Evolutionary conservation across 2,113 vertebrate species (phyloP), one percentile per base, ranked within the genome.

Genomic region (Cebidichthys violaceus): DNA sequence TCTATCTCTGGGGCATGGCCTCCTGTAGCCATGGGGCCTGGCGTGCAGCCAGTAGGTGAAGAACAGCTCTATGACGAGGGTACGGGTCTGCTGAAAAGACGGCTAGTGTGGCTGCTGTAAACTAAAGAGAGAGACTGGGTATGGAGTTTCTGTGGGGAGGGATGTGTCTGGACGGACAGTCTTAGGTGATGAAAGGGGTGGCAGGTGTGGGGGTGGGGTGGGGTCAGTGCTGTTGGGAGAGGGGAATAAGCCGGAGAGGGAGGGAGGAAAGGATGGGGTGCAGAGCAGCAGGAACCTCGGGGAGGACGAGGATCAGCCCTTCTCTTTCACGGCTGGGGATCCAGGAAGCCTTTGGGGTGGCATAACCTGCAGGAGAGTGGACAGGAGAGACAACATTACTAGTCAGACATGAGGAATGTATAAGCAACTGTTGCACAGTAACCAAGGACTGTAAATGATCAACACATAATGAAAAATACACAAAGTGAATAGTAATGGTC

Each of bases 271-370:
- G 69, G 70, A 72, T 41, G 54, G 55, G 81, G 70, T 27, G 74
- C 45, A 69, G 45, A 81, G 80, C 76, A 54, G 70, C 66, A 77
- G 79, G 84, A 88, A 81, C 69, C 64, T 66, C 89, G 82, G 85
- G 70, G 86, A 80, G 77, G 83, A 75, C 45, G 47, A 77, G 84
- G 93, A 94, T 97, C 96, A 97, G 95, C 97, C 96, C 90, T 97
- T 97, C 91, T 97, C 96, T 96, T 97, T 97, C 94, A 97, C 95
- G 47, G 94, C 91, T 90, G 96, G 95, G 86, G 95, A 95, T 92
- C 94, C 96, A 95, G 95, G 95, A 95, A 96, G 93, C 94, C 95
- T 95, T 96, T 92, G 93, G 92, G 94, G 93, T 96, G 96, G 95
- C 97, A 97, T 97, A 95, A 97, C 97, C 97, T 97, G 89, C 82